A percentile compares a stretch with the other conserved stretches of the same genome.
Evolutionary conservation across 2,888 invertebrate genomes (phyloP).

Genomic region (Artemia sp.): DNA sequence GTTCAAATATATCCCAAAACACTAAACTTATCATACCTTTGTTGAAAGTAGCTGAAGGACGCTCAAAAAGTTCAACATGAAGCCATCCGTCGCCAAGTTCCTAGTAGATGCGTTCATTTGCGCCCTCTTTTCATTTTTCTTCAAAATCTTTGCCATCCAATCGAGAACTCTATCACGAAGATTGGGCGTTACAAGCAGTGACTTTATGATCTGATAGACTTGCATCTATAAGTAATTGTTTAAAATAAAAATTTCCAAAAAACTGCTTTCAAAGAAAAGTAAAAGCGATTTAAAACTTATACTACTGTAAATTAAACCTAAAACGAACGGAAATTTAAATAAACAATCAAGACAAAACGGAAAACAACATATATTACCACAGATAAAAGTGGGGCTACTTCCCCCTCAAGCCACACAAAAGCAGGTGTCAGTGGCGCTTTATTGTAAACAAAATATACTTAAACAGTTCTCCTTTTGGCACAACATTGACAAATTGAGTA

Average conservation of each 20-base stretch:
- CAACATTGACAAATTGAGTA: no score
- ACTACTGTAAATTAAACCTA: slow-evolving; percentile 20
- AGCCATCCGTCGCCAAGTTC: slow-evolving; percentile 76
- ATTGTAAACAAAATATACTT: no score
- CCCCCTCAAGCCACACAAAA: no score
- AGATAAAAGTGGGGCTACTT: slow-evolving; percentile 13
- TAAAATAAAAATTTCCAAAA: not conserved
- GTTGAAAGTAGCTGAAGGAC: slow-evolving; percentile 75
- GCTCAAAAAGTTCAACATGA: slow-evolving; percentile 80
- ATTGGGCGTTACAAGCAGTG: slow-evolving; percentile 58
- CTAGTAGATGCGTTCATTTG: slow-evolving; percentile 79
- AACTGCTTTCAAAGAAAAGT: not conserved
- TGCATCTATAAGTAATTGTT: slow-evolving; percentile 36
- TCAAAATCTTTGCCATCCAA: slow-evolving; percentile 58
- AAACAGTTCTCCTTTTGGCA: no score
- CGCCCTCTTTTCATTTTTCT: slow-evolving; percentile 64
- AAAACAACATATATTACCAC: no score
- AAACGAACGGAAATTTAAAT: no score
- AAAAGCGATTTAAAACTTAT: slow-evolving; percentile 17
- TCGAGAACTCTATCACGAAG: slow-evolving; percentile 60
- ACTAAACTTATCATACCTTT: slow-evolving; percentile 35
- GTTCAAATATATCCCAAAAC: no score
- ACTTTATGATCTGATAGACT: slow-evolving; percentile 63
- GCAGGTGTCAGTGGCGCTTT: no score
- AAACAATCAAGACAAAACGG: no score